phyloP scores from a whole-genome alignment of 2,888 invertebrate species.

The Chydorus sphaericus region DNA sequence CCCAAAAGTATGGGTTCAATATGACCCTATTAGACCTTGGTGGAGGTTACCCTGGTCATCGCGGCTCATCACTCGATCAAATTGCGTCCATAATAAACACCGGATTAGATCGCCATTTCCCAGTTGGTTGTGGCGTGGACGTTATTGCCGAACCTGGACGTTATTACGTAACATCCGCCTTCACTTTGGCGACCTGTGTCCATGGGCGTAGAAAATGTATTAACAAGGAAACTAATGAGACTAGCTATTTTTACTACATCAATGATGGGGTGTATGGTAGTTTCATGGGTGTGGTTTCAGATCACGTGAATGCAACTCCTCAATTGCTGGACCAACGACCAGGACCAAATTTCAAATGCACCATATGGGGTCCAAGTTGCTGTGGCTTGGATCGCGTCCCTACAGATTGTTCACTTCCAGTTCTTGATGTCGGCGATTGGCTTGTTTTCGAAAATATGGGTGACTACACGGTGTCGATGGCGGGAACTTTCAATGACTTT shows the following conservation, averaged over 20 bases:
- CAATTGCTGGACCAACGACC: conserved; percentile 26
- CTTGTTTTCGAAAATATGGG: conserved; percentile 39
- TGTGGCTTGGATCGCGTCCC: conserved; percentile 35
- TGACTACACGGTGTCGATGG: conserved; percentile 35
- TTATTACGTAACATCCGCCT: conserved; percentile 44
- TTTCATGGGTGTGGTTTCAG: conserved; percentile 41
- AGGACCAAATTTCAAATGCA: background rate
- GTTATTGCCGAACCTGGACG: conserved; percentile 47
- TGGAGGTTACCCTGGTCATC: conserved; percentile 41
- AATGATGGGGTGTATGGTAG: conserved; percentile 48
- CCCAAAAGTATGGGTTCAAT: conserved; percentile 34
- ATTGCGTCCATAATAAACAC: conserved; percentile 37
- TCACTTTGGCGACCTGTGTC: conserved; percentile 39
- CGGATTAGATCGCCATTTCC: conserved; percentile 39
- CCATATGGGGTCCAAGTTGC: conserved; percentile 39
- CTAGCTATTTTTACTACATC: conserved; percentile 39
- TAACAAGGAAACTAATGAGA: conserved; percentile 30
- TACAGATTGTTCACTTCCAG: conserved; percentile 28
- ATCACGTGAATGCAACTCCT: conserved; percentile 33
- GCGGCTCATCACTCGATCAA: conserved; percentile 30
- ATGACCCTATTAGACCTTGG: conserved; percentile 43
- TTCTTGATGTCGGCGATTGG: conserved; percentile 36
- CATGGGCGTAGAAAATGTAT: conserved; percentile 28
- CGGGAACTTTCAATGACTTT: conserved; percentile 38
- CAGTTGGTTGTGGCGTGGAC: conserved; percentile 29